Percentiles rank a stretch among this genome's conserved stretches.
Conservation (phyloP, 2,797 vertebrate species). For the Poeciliopsis infans region DNA sequence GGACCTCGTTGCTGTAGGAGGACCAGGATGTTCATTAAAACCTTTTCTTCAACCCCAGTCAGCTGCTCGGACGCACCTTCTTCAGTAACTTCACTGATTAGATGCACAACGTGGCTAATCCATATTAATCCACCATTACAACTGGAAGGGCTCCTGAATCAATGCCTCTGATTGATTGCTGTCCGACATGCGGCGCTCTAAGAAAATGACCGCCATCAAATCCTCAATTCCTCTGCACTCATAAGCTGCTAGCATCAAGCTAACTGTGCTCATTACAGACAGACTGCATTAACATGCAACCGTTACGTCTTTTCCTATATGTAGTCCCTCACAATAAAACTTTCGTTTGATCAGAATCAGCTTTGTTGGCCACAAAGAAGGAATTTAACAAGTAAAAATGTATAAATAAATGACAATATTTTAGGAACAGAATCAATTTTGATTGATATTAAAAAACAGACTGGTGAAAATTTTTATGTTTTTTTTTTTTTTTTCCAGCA, state of each 20-base stretch:
- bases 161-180: constrained; percentile 67
- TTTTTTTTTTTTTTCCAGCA: background rate
- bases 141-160: constrained; percentile 61
- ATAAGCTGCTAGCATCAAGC: constrained; percentile 10
- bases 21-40: constrained; percentile 54
- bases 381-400: background rate
- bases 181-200: constrained; percentile 45
- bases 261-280: background rate
- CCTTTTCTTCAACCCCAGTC: constrained; percentile 17
- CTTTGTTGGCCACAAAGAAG: background rate
- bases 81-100: constrained; percentile 56
- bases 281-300: background rate
- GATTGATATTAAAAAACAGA: background rate
- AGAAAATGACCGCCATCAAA: constrained; percentile 43
- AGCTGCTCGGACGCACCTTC: constrained; percentile 40
- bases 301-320: background rate
- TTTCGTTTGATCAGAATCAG: background rate
- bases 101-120: constrained; percentile 63
- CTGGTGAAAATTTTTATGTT: background rate
- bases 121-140: constrained; percentile 72
- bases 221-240: constrained; percentile 26
- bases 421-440: background rate
- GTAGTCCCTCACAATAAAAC: background rate
- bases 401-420: background rate
- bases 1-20: constrained; percentile 36